A percentile compares a stretch with the other conserved stretches of the same genome.
Evolutionary conservation across 2,797 vertebrate genomes (phyloP).

Genomic region (Fratercula arctica): DNA sequence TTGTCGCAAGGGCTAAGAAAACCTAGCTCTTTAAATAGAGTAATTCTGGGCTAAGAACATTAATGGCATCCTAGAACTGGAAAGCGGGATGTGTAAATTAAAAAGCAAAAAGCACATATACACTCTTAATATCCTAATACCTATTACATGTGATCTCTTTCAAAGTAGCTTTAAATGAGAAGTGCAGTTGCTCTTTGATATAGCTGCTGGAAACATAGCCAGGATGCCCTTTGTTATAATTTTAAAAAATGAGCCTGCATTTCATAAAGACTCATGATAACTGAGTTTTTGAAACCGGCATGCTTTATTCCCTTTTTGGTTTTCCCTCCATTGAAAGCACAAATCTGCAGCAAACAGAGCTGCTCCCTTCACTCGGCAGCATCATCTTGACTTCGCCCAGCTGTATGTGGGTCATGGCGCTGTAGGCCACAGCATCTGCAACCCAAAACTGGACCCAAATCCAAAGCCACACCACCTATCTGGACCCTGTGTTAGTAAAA

Average conservation of each 20-base stretch:
- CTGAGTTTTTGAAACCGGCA: background rate
- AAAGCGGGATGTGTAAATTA: conserved; percentile 61
- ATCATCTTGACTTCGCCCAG: background rate
- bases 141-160: conserved; percentile 38
- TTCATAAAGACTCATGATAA: background rate
- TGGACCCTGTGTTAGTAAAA: background rate
- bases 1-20: conserved; percentile 11
- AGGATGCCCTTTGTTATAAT: conserved; percentile 22
- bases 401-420: background rate
- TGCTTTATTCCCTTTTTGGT: background rate
- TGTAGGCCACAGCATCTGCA: background rate
- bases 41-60: conserved; percentile 60
- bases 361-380: accelerated
- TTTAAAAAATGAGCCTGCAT: background rate
- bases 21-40: background rate
- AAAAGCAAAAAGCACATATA: conserved; percentile 54
- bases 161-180: conserved; percentile 54
- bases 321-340: background rate
- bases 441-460: background rate
- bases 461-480: background rate
- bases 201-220: background rate
- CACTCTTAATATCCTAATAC: conserved; percentile 50
- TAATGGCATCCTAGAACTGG: conserved; percentile 45
- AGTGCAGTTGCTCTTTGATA: conserved; percentile 20
- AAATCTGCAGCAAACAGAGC: background rate